These are phyloP conservation scores for Zele albiditarsus DNA, from an alignment of 2,888 invertebrate genomes.

Conservation along the genomic window DNA sequence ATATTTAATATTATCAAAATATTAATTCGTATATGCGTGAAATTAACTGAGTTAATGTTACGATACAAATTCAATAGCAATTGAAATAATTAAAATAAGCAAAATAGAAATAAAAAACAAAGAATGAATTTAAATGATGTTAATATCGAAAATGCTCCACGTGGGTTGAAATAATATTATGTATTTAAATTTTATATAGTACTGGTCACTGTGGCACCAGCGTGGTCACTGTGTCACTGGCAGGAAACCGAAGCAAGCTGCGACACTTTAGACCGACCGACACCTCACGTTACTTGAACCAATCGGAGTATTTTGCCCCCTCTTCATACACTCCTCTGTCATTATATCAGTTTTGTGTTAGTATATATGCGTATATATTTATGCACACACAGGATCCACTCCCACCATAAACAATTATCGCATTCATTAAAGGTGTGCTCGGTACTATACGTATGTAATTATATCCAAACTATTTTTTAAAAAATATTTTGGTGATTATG, in stretches of 20 bases:
- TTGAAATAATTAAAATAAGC: background rate
- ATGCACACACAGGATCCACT: background rate
- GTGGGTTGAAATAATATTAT: background rate
- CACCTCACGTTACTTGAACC: slow-evolving; percentile 58
- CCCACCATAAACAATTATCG: background rate
- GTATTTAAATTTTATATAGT: background rate
- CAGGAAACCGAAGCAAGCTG: slow-evolving; percentile 55
- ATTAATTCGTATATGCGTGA: too few species aligned
- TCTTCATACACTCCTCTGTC: background rate
- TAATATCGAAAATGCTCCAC: background rate
- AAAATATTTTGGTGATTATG: background rate
- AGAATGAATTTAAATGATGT: background rate
- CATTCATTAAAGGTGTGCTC: background rate
- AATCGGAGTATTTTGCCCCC: slow-evolving; percentile 50
- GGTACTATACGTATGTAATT: background rate
- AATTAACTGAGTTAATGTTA: too few species aligned
- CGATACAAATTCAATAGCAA: background rate
- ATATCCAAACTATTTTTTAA: background rate
- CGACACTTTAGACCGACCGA: slow-evolving; percentile 62
- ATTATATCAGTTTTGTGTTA: background rate
- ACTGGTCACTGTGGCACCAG: slow-evolving; percentile 41
- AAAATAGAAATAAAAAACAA: background rate
- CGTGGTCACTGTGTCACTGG: slow-evolving; percentile 61
- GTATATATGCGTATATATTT: background rate
- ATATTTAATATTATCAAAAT: background rate